These are phyloP conservation scores for Carassius gibelio DNA, from an alignment of 2,113 vertebrate genomes.

Conservation along the genomic window DNA sequence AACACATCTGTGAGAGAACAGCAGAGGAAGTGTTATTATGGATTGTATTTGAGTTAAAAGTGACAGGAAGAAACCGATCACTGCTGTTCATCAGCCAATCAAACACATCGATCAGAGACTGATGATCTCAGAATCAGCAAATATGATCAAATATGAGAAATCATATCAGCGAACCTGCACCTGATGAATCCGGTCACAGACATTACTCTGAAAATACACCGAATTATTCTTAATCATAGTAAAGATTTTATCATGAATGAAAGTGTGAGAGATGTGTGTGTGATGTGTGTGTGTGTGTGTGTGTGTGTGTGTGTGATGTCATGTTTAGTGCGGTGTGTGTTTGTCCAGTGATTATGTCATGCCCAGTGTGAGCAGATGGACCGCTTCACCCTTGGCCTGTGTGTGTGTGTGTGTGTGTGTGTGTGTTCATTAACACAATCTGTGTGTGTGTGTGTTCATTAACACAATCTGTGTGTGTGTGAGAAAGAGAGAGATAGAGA, in stretches of 20 bases:
- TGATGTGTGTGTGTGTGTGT: not conserved
- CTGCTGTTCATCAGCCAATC: too few species aligned
- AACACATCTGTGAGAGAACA: too few species aligned
- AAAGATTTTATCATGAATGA: not conserved
- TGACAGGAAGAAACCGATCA: not conserved
- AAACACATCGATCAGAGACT: not conserved
- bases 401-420: conserved; percentile 16
- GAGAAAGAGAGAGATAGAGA: not conserved
- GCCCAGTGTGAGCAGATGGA: conserved; percentile 53
- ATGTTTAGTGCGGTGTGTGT: not conserved
- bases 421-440: too few species aligned
- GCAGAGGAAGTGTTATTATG: not conserved
- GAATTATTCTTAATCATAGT: too few species aligned
- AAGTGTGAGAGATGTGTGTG: not conserved
- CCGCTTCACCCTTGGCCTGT: conserved; percentile 47
- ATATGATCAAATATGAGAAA: not conserved
- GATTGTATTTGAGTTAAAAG: not conserved
- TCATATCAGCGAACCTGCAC: too few species aligned
- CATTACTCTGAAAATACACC: too few species aligned
- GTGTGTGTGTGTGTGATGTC: not conserved
- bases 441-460: too few species aligned
- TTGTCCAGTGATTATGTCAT: not conserved
- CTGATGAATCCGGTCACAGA: not conserved
- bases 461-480: too few species aligned
- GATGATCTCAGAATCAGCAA: not conserved